A percentile compares a stretch with the other conserved stretches of the same genome.
Conservation (phyloP, 2,113 vertebrate genomes). For the Halcyon malimbica region DNA sequence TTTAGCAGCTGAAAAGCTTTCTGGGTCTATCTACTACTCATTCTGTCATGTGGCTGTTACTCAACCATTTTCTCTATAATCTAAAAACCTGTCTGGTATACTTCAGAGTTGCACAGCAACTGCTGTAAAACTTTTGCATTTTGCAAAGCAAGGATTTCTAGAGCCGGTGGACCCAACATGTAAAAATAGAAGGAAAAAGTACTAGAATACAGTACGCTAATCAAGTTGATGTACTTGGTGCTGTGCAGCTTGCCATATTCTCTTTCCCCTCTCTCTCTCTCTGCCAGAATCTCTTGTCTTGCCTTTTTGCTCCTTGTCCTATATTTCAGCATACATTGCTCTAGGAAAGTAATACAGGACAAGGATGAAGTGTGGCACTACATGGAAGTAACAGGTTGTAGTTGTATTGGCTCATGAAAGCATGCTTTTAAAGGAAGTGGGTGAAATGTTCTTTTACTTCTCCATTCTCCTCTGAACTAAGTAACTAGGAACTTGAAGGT, state of each 20-base stretch:
- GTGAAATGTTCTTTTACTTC: neutral
- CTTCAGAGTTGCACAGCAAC: neutral
- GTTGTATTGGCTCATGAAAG: neutral
- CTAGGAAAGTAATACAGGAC: neutral
- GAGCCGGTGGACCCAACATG: neutral
- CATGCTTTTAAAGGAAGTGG: neutral
- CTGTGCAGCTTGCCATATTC: neutral
- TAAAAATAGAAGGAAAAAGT: neutral
- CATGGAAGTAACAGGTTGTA: neutral
- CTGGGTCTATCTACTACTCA: neutral
- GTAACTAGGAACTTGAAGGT: neutral
- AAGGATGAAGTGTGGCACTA: neutral
- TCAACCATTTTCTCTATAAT: neutral
- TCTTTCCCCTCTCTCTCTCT: neutral
- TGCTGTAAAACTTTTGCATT: neutral
- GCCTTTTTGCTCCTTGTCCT: neutral
- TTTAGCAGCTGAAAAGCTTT: neutral
- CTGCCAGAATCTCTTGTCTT: neutral
- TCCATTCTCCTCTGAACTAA: neutral
- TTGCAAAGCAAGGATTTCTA: neutral
- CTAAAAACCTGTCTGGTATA: neutral
- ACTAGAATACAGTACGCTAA: neutral
- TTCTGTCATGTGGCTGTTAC: neutral
- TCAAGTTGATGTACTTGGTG: neutral
- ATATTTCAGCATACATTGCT: neutral